Evolutionary conservation across 2,888 invertebrate species (phyloP).

Genomic region (Alviniconcha strummeri): DNA sequence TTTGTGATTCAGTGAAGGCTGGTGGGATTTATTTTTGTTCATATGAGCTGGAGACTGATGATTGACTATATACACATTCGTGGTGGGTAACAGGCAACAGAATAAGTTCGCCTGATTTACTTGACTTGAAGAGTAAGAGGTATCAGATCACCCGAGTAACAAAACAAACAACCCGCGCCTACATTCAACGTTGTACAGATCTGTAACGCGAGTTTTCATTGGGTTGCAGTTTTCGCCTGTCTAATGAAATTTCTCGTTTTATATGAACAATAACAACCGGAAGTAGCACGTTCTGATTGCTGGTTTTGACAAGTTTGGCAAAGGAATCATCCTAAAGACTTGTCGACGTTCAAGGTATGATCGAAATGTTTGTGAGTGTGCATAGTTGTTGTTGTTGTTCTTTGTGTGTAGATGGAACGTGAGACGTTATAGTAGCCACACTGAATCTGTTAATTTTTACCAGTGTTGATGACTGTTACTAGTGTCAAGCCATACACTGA

Average conservation of each 20-base stretch:
- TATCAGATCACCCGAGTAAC: slow-evolving; percentile 26
- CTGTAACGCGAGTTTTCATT: not conserved
- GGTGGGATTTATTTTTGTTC: not conserved
- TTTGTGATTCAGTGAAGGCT: no score
- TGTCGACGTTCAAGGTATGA: not conserved
- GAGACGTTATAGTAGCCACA: not conserved
- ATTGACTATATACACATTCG: not conserved
- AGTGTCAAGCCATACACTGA: no score
- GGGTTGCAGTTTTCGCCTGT: not conserved
- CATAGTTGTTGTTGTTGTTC: not conserved
- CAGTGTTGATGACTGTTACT: no score
- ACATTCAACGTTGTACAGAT: not conserved
- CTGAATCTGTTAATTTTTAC: not conserved
- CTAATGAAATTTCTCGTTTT: not conserved
- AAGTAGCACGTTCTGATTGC: slow-evolving; percentile 7
- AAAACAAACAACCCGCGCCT: slow-evolving; percentile 4
- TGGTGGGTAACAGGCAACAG: not conserved
- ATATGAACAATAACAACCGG: not conserved
- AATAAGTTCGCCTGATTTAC: not conserved
- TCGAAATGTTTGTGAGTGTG: no score
- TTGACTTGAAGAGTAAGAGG: not conserved
- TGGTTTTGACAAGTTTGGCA: slow-evolving; percentile 5
- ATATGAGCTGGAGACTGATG: not conserved
- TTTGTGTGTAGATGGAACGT: not conserved
- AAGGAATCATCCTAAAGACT: not conserved